Evolutionary conservation across 1,140 invertebrate species (phyloP), one percentile per base, ranked within the genome.

Genomic region (Coelopa frigida): DNA sequence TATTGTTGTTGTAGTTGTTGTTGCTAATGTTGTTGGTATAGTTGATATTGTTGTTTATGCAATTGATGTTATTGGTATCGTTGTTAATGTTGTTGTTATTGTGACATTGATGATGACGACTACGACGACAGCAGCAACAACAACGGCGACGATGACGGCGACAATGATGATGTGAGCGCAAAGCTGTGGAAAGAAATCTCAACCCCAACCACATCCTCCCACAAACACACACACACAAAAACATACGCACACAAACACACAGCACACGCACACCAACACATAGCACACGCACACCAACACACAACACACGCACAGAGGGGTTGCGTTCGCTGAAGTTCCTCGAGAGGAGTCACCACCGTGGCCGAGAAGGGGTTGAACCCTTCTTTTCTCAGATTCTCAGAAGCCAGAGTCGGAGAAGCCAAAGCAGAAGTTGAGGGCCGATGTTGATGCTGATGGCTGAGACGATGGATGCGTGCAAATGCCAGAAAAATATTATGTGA

Each of bases 401-500:
- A n/a, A n/a, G n/a, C n/a, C n/a, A n/a, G n/a, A n/a, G n/a, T n/a
- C n/a, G n/a, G n/a, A n/a, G n/a, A n/a, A n/a, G n/a, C n/a, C n/a
- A n/a, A n/a, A n/a, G n/a, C n/a, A n/a, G n/a, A n/a, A n/a, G n/a
- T n/a, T n/a, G n/a, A n/a, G n/a, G n/a, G n/a, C n/a, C n/a, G n/a
- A n/a, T n/a, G n/a, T 27, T 10, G 29, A 22, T 12, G 24, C 8
- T 23, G 8, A 23, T 40, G 22, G 12, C 26, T 2, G 15, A 17
- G 15, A 24, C 24, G 6, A 15, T 5, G 2, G 3, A 39, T 3
- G 21, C 39, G 39, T 41, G 39, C 39, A 41, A 41, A 41, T 41
- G 39, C 20, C 39, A 41, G 39, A 41, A 41, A 41, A 41, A 41
- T 41, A 41, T 41, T 41, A 41, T 27, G 10, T 23, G 24, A 27